These are phyloP conservation scores for Lucifuga dentata DNA, from an alignment of 2,113 vertebrate genomes.

Conservation along the genomic window DNA sequence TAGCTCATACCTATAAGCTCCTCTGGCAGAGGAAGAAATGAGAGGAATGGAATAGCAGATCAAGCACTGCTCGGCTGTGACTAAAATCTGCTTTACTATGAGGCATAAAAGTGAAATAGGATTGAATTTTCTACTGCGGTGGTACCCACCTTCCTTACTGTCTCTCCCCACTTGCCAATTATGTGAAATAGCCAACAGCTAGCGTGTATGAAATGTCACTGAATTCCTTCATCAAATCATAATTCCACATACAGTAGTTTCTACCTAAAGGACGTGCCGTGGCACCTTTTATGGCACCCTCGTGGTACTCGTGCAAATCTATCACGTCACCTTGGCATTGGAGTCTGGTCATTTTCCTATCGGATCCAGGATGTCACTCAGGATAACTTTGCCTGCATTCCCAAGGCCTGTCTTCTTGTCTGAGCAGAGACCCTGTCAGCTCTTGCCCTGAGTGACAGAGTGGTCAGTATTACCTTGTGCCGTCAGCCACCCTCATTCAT, in stretches of 20 bases:
- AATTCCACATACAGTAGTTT: conserved; percentile 8
- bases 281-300: not conserved
- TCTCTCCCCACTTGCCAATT: conserved; percentile 45
- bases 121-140: conserved; percentile 59
- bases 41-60: conserved; percentile 73
- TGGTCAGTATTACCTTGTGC: conserved; percentile 75
- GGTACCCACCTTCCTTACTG: conserved; percentile 39
- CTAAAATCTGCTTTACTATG: conserved; percentile 72
- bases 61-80: conserved; percentile 68
- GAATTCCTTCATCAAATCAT: not conserved
- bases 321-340: conserved; percentile 3
- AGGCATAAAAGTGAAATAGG: conserved; percentile 67
- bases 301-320: conserved; percentile 10
- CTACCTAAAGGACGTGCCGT: not conserved
- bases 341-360: conserved; percentile 42
- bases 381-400: conserved; percentile 59
- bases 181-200: conserved; percentile 41
- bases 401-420: conserved; percentile 62
- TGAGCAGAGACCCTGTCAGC: conserved; percentile 54
- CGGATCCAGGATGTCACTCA: conserved; percentile 55
- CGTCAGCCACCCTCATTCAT: conserved; percentile 75
- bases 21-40: conserved; percentile 42
- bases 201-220: conserved; percentile 31
- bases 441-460: conserved; percentile 63
- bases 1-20: conserved; percentile 58